A percentile compares a stretch with the other conserved stretches of the same genome.
phyloP scores from a whole-genome alignment of 1,140 invertebrate genomes.

The Dysdera silvatica region DNA sequence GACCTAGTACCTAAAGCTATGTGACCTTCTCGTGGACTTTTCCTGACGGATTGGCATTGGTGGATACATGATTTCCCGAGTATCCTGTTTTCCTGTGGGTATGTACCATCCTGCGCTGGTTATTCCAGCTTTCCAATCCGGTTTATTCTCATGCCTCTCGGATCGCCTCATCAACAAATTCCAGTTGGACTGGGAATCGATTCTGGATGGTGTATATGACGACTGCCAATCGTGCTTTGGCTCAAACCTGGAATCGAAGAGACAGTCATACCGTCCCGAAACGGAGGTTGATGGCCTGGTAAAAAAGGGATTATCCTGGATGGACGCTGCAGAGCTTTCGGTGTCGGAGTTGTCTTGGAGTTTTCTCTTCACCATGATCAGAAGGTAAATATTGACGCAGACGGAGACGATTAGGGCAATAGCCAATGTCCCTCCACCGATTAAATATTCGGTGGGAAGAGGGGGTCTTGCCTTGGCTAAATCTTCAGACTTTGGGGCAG shows the following conservation, averaged over 20 bases:
- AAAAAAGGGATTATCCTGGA: conserved; percentile 1
- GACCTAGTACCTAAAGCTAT: conserved; percentile 21
- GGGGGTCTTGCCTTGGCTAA: not conserved
- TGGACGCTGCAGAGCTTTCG: conserved; percentile 3
- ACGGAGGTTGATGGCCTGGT: not conserved
- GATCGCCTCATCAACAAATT: no score
- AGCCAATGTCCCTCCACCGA: conserved; percentile 13
- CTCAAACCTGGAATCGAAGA: conserved; percentile 20
- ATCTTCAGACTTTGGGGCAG: not conserved
- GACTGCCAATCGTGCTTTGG: no score
- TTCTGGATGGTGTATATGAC: no score
- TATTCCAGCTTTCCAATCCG: no score
- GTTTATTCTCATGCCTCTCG: no score
- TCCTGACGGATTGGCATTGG: conserved; percentile 24
- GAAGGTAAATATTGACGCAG: conserved; percentile 22
- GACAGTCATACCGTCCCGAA: conserved; percentile 9
- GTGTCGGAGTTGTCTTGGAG: not conserved
- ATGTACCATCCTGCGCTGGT: no score
- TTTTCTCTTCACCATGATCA: conserved; percentile 8
- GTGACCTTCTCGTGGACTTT: conserved; percentile 9
- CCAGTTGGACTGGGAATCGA: no score
- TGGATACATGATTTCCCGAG: conserved; percentile 25
- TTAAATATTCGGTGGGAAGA: conserved; percentile 13
- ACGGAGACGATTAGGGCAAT: conserved; percentile 15
- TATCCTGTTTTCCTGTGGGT: no score